These are phyloP conservation scores for Andrena fulva DNA, from an alignment of 2,888 invertebrate genomes.

Conservation along the genomic window DNA sequence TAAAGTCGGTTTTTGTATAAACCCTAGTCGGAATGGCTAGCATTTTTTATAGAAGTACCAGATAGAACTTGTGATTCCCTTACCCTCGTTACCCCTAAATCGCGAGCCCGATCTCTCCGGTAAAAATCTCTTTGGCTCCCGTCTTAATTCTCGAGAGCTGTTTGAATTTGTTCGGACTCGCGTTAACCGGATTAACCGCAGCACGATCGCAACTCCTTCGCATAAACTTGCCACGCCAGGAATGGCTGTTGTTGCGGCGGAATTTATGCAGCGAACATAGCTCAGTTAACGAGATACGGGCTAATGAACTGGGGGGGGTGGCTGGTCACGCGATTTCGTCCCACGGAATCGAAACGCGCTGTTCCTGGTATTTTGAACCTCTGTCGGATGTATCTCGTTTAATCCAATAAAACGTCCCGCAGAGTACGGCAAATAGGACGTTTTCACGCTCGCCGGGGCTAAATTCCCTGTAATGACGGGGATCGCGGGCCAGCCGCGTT, in stretches of 20 bases:
- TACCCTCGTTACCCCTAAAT: neutral
- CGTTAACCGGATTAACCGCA: neutral
- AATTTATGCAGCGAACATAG: conserved; percentile 20
- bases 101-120: neutral
- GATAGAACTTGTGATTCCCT: neutral
- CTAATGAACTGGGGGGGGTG: conserved; percentile 33
- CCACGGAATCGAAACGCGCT: neutral
- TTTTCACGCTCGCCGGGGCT: conserved; percentile 17
- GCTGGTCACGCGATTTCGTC: conserved; percentile 29
- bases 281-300: conserved; percentile 45
- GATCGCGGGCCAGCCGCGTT: neutral
- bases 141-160: neutral
- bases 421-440: conserved; percentile 9
- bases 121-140: neutral
- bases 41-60: no score
- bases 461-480: conserved; percentile 1
- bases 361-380: neutral
- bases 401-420: conserved; percentile 28
- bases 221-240: conserved; percentile 16
- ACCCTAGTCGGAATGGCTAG: neutral
- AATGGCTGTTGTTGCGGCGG: conserved; percentile 11
- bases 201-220: conserved; percentile 31
- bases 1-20: no score
- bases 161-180: neutral
- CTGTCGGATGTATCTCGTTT: neutral